Base-by-base conservation (phyloP, 2,888 invertebrate genomes). In the Temnothorax ravouxi region DNA sequence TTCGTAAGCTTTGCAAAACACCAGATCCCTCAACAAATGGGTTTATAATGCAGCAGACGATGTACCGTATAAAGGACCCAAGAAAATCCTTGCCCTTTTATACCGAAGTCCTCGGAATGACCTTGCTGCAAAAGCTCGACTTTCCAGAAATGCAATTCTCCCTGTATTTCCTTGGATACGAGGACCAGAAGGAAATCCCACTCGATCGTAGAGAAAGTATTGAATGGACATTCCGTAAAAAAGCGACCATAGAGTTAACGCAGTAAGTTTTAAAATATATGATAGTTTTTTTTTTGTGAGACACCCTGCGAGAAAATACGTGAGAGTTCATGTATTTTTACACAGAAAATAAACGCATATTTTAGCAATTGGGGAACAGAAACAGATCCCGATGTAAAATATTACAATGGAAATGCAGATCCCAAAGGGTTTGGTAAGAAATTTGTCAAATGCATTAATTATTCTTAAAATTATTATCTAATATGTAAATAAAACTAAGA, bases 361-460 rank as follows among this genome's bases (percentile, higher is more conserved):
- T 96, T 34, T 95, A 99, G 99, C 94, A 99, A 99, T 94, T 99
- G 99, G 99, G 99, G 99, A 25, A 98, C 98, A 0, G 99, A 99
- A 95, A 97, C 96, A 77, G 98, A 98, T 91, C 95, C 96, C 0
- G 96, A 97, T 87, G 96, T 97, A 0, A 95, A 95, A 74, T 99
- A 99, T 94, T 99, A 99, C 95, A 98, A 97, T 94, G 99, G 99
- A 4, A 99, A 99, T 95, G 95, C 96, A 0, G 98, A 99, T 21
- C 99, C 99, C 0, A 96, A 97, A 86, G 99, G 99, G 41, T 99
- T 97, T 94, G 99, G 97, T 97, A 87, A 89, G 67, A 76, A 25
- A 85, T 25, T 34, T 9, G 21, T 59, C 13, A 50, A 25, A 50
- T 61, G 25, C 25, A 0, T 25, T 74, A 72, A 62, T 69, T 81